phyloP scores from a whole-genome alignment of 2,113 vertebrate species.

The Tetrao urogallus region DNA sequence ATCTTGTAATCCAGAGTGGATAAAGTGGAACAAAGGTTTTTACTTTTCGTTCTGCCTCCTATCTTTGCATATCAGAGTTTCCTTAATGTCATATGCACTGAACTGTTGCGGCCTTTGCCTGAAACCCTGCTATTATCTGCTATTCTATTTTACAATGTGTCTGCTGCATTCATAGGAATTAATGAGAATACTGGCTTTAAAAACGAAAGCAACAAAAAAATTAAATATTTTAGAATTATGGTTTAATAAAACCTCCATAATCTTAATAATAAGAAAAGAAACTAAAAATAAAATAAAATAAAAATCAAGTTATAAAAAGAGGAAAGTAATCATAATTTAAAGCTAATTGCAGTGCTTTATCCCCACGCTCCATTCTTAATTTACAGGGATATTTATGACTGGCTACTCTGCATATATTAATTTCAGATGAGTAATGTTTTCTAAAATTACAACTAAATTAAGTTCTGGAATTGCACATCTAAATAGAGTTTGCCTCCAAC shows the following conservation, averaged over 20 bases:
- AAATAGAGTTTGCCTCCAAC: slow-evolving; percentile 14
- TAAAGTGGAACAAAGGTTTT: not conserved
- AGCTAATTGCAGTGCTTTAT: not conserved
- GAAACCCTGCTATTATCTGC: not conserved
- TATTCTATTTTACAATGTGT: not conserved
- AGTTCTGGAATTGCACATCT: not conserved
- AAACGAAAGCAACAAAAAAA: not conserved
- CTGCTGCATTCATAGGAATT: not conserved
- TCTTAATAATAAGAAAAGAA: not conserved
- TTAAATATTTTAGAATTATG: not conserved
- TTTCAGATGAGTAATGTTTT: not conserved
- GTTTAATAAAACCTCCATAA: not conserved
- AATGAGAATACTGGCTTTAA: not conserved
- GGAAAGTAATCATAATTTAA: not conserved
- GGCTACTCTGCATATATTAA: not conserved
- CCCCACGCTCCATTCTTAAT: not conserved
- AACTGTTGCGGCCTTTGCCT: not conserved
- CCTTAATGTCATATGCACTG: not conserved
- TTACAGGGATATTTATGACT: not conserved
- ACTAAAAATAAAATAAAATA: not conserved
- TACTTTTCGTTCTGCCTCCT: not conserved
- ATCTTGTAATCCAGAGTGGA: not conserved
- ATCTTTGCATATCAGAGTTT: not conserved
- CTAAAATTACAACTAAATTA: slow-evolving; percentile 28
- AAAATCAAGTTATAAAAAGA: not conserved